Evolutionary conservation across 2,797 vertebrate genomes (phyloP).

Genomic region (Chrosomus eos): DNA sequence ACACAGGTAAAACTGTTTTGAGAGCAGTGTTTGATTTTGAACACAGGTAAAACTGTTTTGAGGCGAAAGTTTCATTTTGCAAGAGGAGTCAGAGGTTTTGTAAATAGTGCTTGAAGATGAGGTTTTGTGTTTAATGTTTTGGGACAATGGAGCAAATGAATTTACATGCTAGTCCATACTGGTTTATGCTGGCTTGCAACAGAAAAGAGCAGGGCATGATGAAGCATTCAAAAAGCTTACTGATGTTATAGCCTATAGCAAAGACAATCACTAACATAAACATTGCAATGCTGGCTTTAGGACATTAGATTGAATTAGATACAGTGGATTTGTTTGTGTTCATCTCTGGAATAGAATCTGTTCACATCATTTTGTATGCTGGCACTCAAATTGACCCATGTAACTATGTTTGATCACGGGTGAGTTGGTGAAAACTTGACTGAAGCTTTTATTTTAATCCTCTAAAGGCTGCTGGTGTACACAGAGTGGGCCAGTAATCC

Average conservation of each 20-base stretch:
- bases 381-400: slow-evolving; percentile 40
- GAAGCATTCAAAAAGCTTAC: neutral
- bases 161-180: neutral
- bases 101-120: too few species aligned
- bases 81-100: too few species aligned
- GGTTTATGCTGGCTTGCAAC: neutral
- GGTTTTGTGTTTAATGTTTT: too few species aligned
- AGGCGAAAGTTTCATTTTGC: too few species aligned
- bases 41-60: too few species aligned
- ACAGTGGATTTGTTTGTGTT: slow-evolving; percentile 35
- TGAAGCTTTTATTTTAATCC: slow-evolving; percentile 53
- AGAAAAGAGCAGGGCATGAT: neutral
- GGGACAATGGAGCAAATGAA: too few species aligned
- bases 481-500: slow-evolving; percentile 67
- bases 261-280: slow-evolving; percentile 1
- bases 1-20: too few species aligned
- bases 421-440: slow-evolving; percentile 47
- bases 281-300: slow-evolving; percentile 1
- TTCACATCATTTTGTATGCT: neutral
- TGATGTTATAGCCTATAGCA: neutral
- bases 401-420: slow-evolving; percentile 40
- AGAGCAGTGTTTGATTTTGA: too few species aligned
- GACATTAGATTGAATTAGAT: slow-evolving; percentile 30
- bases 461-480: slow-evolving; percentile 50
- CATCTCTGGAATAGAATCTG: slow-evolving; percentile 35